Conservation (phyloP, 2,888 invertebrate genomes). For the Andricus quercusramuli region DNA sequence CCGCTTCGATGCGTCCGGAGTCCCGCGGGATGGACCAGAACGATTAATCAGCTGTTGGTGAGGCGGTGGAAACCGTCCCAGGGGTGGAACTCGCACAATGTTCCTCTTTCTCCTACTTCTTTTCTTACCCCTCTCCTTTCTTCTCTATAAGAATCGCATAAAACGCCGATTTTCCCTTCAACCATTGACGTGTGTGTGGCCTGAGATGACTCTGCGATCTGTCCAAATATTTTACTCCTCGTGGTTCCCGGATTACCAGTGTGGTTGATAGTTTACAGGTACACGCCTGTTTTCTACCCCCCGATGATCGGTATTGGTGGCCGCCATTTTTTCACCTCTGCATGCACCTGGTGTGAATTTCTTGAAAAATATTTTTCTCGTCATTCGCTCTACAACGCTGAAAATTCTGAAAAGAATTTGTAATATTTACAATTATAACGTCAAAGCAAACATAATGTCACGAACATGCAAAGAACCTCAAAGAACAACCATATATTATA, state of each 20-base stretch:
- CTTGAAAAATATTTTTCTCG: not conserved
- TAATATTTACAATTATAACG: not conserved
- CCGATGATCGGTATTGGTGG: constrained; percentile 38
- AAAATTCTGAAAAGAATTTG: not conserved
- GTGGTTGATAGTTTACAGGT: constrained; percentile 46
- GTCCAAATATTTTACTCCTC: constrained; percentile 74
- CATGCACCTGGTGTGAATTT: constrained; percentile 28
- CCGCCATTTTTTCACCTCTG: not conserved
- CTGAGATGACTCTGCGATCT: constrained; percentile 69
- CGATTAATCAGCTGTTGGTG: constrained; percentile 79
- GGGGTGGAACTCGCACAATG: constrained; percentile 71
- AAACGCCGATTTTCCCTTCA: constrained; percentile 57
- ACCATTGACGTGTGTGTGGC: constrained; percentile 58
- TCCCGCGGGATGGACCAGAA: constrained; percentile 71
- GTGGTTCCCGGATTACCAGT: constrained; percentile 45
- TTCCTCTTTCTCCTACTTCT: constrained; percentile 65
- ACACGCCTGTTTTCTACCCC: constrained; percentile 35
- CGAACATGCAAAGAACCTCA: no score
- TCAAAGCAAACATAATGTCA: not conserved
- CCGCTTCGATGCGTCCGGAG: constrained; percentile 72
- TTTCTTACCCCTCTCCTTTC: constrained; percentile 56
- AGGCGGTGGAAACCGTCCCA: constrained; percentile 67
- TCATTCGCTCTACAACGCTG: not conserved
- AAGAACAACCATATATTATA: no score
- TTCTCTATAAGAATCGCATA: constrained; percentile 55